phyloP scores from a whole-genome alignment of 2,888 invertebrate genomes.

The Perdita meconis region DNA sequence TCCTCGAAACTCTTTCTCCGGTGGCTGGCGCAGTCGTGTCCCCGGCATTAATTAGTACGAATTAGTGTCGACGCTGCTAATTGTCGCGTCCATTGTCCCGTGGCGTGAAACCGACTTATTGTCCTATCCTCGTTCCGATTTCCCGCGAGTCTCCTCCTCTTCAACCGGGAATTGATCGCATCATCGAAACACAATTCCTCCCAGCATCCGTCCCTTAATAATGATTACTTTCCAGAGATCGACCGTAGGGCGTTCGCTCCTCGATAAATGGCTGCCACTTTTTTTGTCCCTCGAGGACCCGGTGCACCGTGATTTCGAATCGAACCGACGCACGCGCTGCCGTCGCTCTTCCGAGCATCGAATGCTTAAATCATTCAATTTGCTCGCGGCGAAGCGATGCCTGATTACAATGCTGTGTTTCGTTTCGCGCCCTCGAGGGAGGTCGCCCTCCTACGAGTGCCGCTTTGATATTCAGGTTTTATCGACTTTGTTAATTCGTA shows the following conservation, averaged over 20 bases:
- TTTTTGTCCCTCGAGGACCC: conserved; percentile 33
- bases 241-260: conserved; percentile 23
- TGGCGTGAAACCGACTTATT: conserved; percentile 74
- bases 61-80: conserved; percentile 69
- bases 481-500: conserved; percentile 50
- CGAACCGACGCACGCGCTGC: not conserved
- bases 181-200: conserved; percentile 44
- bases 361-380: conserved; percentile 38
- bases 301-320: conserved; percentile 21
- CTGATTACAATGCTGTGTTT: conserved; percentile 2
- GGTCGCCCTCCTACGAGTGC: not conserved
- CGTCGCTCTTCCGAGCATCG: not conserved
- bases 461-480: conserved; percentile 34
- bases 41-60: conserved; percentile 69
- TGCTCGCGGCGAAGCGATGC: conserved; percentile 20
- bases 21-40: conserved; percentile 32
- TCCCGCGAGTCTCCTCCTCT: conserved; percentile 19
- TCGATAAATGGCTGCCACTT: conserved; percentile 59
- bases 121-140: conserved; percentile 52
- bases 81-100: conserved; percentile 69
- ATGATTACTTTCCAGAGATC: conserved; percentile 38
- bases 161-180: conserved; percentile 31
- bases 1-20: conserved; percentile 57
- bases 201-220: conserved; percentile 40
- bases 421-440: conserved; percentile 28